A percentile compares a stretch with the other conserved stretches of the same genome.
Evolutionary conservation across 2,888 invertebrate species (phyloP).

Genomic region (Drosophila pseudotakahashii): DNA sequence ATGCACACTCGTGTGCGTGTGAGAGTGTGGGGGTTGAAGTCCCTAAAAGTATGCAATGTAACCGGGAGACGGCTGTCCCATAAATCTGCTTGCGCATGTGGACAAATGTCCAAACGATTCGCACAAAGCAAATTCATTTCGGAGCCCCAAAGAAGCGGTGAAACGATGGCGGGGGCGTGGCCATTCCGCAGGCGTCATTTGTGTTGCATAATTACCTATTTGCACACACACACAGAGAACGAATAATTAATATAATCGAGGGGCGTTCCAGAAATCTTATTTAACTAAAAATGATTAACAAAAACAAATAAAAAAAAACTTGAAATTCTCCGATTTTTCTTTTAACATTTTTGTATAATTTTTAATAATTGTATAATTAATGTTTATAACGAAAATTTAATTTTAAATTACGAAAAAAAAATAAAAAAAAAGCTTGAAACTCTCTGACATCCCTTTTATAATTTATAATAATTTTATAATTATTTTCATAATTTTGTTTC

Average conservation of each 20-base stretch:
- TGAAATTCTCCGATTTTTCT: no score
- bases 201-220: slow-evolving; percentile 55
- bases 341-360: no score
- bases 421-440: no score
- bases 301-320: no score
- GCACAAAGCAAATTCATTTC: slow-evolving; percentile 33
- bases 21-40: background rate
- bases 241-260: background rate
- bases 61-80: slow-evolving; percentile 13
- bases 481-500: no score
- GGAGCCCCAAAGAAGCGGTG: slow-evolving; percentile 12
- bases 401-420: no score
- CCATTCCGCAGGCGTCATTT: slow-evolving; percentile 47
- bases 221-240: slow-evolving; percentile 18
- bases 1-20: slow-evolving; percentile 21
- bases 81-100: slow-evolving; percentile 47
- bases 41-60: slow-evolving; percentile 7
- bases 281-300: background rate
- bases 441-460: no score
- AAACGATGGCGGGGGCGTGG: slow-evolving; percentile 13
- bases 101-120: slow-evolving; percentile 25
- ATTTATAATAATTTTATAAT: no score
- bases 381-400: no score
- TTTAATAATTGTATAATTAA: no score
- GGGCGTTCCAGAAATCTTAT: background rate